Conservation (phyloP, 2,888 invertebrate species). For the Metallyticus violacea region DNA sequence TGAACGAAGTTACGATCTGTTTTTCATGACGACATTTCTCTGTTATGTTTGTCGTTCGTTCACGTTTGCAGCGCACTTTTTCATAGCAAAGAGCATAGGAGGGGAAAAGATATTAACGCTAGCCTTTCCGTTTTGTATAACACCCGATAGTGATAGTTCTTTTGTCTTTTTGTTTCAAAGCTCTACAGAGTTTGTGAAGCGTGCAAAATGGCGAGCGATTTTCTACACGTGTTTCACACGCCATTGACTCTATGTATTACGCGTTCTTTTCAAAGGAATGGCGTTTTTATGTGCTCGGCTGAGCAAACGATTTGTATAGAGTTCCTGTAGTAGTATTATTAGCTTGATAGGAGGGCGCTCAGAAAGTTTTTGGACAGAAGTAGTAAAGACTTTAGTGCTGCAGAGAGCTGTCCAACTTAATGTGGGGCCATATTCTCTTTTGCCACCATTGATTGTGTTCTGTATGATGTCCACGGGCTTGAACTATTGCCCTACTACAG, state of each 20-base stretch:
- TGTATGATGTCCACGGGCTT: too few relatives aligned
- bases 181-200: neutral
- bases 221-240: neutral
- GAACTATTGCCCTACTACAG: too few relatives aligned
- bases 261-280: neutral
- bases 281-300: neutral
- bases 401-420: too few relatives aligned
- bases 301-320: neutral
- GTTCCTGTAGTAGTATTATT: too few relatives aligned
- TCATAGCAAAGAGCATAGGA: neutral
- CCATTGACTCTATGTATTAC: neutral
- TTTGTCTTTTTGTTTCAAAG: neutral
- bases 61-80: neutral
- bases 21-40: neutral
- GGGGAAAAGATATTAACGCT: neutral
- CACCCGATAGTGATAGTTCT: neutral
- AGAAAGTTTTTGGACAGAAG: too few relatives aligned
- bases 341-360: too few relatives aligned
- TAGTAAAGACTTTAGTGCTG: too few relatives aligned
- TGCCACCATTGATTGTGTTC: too few relatives aligned
- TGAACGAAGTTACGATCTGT: neutral
- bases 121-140: too few relatives aligned
- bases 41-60: neutral
- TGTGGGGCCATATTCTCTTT: too few relatives aligned
- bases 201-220: neutral